phyloP scores from a whole-genome alignment of 1,140 invertebrate species.

The Sitophilus oryzae region DNA sequence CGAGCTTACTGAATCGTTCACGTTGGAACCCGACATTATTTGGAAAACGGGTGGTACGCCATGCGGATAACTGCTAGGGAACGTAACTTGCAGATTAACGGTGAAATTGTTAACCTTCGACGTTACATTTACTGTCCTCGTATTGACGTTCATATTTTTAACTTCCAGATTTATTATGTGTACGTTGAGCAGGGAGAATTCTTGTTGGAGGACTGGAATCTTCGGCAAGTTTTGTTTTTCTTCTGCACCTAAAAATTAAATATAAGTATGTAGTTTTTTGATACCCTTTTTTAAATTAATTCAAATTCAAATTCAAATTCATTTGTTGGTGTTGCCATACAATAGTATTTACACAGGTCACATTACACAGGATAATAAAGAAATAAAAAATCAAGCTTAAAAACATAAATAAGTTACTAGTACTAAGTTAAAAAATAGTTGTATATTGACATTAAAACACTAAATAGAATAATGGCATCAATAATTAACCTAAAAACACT shows the following conservation, averaged over 20 bases:
- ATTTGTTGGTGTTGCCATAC: too few relatives aligned
- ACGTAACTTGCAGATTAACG: conserved; percentile 71
- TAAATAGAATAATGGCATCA: too few relatives aligned
- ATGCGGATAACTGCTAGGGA: conserved; percentile 73
- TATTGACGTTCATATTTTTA: conserved; percentile 61
- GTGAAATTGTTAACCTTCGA: conserved; percentile 66
- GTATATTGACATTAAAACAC: too few relatives aligned
- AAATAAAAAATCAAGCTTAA: too few relatives aligned
- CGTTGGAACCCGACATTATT: conserved; percentile 47
- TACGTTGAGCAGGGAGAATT: conserved; percentile 80
- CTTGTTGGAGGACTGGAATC: conserved; percentile 62
- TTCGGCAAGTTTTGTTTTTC: conserved; percentile 24
- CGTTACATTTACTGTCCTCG: conserved; percentile 68
- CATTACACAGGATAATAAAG: too few relatives aligned
- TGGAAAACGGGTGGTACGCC: conserved; percentile 67
- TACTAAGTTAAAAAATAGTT: too few relatives aligned
- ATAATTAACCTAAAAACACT: too few relatives aligned
- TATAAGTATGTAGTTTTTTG: neutral
- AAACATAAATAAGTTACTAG: too few relatives aligned
- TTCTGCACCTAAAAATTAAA: neutral
- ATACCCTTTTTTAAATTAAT: too few relatives aligned
- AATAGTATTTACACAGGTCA: too few relatives aligned
- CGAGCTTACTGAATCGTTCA: conserved; percentile 54
- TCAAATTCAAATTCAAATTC: too few relatives aligned
- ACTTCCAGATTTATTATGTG: conserved; percentile 82